These are phyloP conservation scores for Macrochelys suwanniensis DNA, from an alignment of 2,797 vertebrate genomes.

Conservation along the genomic window DNA sequence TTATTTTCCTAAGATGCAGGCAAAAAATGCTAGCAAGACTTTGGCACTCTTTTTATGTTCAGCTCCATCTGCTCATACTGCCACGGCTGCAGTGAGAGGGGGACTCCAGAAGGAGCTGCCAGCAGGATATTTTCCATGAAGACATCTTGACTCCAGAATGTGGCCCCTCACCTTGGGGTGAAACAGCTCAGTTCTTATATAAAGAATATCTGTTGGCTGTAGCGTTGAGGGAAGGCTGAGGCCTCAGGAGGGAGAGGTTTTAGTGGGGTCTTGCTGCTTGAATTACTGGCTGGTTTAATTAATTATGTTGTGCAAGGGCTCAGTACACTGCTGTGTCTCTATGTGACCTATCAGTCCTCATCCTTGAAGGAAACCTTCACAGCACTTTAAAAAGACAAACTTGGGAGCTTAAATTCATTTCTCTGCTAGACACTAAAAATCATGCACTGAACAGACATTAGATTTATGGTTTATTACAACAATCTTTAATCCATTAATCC, in stretches of 20 bases:
- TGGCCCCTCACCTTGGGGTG: background rate
- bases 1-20: background rate
- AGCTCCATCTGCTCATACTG: background rate
- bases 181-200: background rate
- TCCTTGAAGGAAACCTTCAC: too few relatives aligned
- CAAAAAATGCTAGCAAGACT: background rate
- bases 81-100: background rate
- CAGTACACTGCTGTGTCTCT: too few relatives aligned
- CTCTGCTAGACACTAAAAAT: too few relatives aligned
- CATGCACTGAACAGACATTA: too few relatives aligned
- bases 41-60: background rate
- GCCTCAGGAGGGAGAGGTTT: background rate
- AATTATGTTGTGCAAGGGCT: background rate
- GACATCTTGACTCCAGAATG: background rate
- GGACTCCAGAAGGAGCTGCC: background rate
- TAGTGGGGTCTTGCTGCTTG: background rate
- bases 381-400: too few relatives aligned
- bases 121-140: background rate
- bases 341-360: too few relatives aligned
- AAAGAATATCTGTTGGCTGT: too few relatives aligned
- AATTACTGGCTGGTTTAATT: background rate
- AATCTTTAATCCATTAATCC: too few relatives aligned
- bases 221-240: background rate
- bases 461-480: too few relatives aligned
- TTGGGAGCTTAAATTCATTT: too few relatives aligned